phyloP scores from a whole-genome alignment of 2,797 vertebrate genomes.

The Thunnus albacares region DNA sequence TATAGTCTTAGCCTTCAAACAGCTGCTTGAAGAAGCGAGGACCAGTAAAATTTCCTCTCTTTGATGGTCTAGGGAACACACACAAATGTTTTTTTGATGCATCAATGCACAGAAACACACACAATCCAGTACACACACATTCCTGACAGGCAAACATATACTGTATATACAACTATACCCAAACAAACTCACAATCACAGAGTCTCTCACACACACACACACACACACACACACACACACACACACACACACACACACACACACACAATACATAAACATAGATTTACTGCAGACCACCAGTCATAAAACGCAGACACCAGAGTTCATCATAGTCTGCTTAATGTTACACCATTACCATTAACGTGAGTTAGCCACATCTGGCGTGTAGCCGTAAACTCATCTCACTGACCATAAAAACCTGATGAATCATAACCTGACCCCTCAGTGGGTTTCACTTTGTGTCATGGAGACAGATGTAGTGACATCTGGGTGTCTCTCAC shows the following conservation, averaged over 20 bases:
- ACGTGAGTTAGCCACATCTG: slow-evolving; percentile 55
- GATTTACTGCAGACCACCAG: slow-evolving; percentile 39
- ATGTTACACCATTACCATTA: slow-evolving; percentile 55
- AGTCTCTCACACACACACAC: slow-evolving; percentile 5
- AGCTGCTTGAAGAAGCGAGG: background rate
- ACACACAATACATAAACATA: slow-evolving; percentile 23
- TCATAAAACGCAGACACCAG: slow-evolving; percentile 46
- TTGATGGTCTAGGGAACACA: background rate
- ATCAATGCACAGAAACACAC: background rate
- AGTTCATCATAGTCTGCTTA: slow-evolving; percentile 65
- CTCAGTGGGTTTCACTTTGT: slow-evolving; percentile 13
- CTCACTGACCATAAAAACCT: slow-evolving; percentile 44
- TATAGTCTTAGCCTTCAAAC: background rate
- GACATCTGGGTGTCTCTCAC: slow-evolving; percentile 34
- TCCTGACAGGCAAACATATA: background rate
- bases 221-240: background rate
- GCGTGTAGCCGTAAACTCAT: slow-evolving; percentile 54
- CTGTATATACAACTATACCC: background rate
- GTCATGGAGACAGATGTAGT: background rate
- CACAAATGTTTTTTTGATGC: background rate
- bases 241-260: slow-evolving; percentile 4
- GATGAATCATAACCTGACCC: slow-evolving; percentile 46
- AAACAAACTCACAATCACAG: background rate
- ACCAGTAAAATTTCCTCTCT: background rate
- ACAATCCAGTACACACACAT: background rate